Base-by-base conservation (phyloP, 2,888 invertebrate genomes). In the Stegana nigrithorax region DNA sequence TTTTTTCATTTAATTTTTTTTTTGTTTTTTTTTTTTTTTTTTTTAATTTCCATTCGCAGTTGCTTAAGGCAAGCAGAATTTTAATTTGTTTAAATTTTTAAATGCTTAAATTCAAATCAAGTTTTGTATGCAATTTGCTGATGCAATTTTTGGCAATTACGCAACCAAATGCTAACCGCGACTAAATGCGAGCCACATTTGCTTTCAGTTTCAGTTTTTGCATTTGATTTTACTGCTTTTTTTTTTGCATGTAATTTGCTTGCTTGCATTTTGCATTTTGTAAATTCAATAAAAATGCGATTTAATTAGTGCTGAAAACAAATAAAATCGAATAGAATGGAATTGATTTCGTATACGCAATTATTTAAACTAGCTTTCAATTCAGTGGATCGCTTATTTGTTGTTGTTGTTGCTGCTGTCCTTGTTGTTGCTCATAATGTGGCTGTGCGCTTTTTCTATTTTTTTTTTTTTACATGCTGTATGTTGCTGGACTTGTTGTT, bases 291-390 rank as follows among this genome's bases (percentile, higher is more conserved):
- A 55, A 55, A 36, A 53, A 53, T 17, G 1, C 32, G 21, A 71
- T 76, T 78, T 73, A 75, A 75, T 78, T 78, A 71, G 79, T 70
- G 68, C 66, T 65, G 77, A 67, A 55, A 55, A 32, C 53, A 55
- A 55, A 55, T 55, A 26, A 65, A 59, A 71, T 74, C 66, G 67
- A 73, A 71, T 72, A 63, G 67, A 75, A 70, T 63, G 65, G 62
- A 67, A 67, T 74, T 71, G 53, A 55, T 55, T 55, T 55, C 36
- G 32, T 36, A 36, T 55, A 55, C 7, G 53, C 53, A 55, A 55
- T 55, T 55, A 55, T 55, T 55, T 36, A n/a, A 32, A 32, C 53
- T 36, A 23, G 21, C 10, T 10, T 47, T 17, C 4, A 39, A 39
- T 32, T 5, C 39, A 8, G 3, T 39, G 39, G 8, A 39, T 2